A percentile compares a stretch with the other conserved stretches of the same genome.
phyloP scores from a whole-genome alignment of 2,797 vertebrate genomes.

The Kryptopterus vitreolus region DNA sequence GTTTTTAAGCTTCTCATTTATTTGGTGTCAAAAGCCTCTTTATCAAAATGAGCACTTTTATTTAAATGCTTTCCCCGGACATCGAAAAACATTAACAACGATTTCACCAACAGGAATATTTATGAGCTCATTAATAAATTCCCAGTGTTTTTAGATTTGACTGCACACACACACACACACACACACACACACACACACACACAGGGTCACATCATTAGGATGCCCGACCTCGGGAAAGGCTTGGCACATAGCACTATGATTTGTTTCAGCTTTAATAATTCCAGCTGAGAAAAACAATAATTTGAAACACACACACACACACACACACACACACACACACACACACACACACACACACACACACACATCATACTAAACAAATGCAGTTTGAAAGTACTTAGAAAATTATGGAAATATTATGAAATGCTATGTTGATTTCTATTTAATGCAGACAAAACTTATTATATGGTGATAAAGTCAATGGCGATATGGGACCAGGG shows the following conservation, averaged over 20 bases:
- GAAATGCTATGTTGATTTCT: background rate
- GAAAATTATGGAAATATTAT: background rate
- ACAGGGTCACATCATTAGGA: background rate
- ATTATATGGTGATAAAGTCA: too few relatives aligned
- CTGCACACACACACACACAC: background rate
- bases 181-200: background rate
- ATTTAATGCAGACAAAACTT: background rate
- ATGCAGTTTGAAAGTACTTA: background rate
- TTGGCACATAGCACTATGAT: slow-evolving; percentile 61
- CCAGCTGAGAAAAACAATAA: slow-evolving; percentile 70
- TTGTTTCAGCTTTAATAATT: slow-evolving; percentile 80
- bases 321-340: slow-evolving; percentile 60
- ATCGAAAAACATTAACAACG: background rate
- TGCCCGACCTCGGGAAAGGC: background rate
- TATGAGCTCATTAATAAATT: background rate
- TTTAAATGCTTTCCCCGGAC: background rate
- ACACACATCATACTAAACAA: background rate
- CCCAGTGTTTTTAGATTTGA: background rate
- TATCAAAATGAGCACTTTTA: background rate
- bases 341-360: slow-evolving; percentile 53
- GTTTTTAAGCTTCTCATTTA: background rate
- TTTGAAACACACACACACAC: slow-evolving; percentile 70
- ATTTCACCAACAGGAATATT: background rate
- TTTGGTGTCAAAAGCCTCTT: background rate
- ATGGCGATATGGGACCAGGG: too few relatives aligned